Conservation (phyloP, 2,797 vertebrate species). For the Hippopotamyrus pictus region DNA sequence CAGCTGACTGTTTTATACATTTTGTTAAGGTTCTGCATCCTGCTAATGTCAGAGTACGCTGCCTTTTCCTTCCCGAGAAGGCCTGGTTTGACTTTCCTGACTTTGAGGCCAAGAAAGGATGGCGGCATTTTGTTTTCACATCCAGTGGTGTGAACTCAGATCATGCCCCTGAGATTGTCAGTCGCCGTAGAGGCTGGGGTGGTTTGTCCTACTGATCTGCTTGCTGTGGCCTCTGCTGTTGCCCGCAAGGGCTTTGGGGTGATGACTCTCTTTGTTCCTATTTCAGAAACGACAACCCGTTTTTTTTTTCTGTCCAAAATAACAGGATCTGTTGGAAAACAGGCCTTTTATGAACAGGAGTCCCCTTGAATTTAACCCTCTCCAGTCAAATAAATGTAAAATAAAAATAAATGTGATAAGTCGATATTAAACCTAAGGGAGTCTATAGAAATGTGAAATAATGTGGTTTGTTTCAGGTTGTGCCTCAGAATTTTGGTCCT, state of each 20-base stretch:
- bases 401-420: background rate
- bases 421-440: background rate
- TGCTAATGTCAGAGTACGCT: background rate
- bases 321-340: background rate
- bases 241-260: background rate
- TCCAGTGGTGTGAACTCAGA: background rate
- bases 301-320: background rate
- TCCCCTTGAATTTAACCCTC: background rate
- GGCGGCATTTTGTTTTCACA: background rate
- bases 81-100: background rate
- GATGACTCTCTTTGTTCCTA: background rate
- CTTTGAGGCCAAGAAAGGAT: background rate
- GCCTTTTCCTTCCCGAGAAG: background rate
- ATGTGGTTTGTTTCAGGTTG: background rate
- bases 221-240: background rate
- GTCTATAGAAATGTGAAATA: background rate
- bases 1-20: background rate
- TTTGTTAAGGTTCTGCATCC: background rate
- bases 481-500: background rate
- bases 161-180: background rate
- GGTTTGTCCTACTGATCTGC: background rate
- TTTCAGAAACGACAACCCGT: background rate
- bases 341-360: background rate
- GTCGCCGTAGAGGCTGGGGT: background rate
- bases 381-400: background rate